Conservation (phyloP, 2,888 invertebrate species). For the Lutraria lutraria region DNA sequence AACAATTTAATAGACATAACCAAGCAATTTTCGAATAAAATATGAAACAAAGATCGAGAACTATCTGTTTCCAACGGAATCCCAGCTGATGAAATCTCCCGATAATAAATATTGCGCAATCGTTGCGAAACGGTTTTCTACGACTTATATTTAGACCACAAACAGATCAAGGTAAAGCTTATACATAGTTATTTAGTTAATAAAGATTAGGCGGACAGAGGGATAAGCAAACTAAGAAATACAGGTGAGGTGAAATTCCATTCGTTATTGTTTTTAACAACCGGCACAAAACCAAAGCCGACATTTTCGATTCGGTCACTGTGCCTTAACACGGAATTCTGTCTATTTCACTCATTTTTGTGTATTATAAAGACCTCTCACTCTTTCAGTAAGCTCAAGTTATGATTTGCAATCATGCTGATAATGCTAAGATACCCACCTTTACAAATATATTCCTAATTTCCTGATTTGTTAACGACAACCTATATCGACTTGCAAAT, state of each 20-base stretch:
- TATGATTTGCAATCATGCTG: conserved; percentile 7
- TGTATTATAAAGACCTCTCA: not conserved
- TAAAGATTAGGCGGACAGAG: not conserved
- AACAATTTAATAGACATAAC: not conserved
- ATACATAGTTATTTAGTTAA: not conserved
- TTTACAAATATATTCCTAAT: conserved; percentile 17
- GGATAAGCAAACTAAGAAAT: not conserved
- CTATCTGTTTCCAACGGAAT: not conserved
- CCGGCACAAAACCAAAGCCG: conserved; percentile 24
- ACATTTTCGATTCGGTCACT: conserved; percentile 10
- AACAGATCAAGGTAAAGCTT: not conserved
- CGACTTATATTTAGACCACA: not conserved
- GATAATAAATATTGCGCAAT: conserved; percentile 40
- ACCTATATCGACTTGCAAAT: conserved; percentile 21
- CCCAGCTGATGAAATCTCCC: conserved; percentile 18
- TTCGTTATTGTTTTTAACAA: conserved; percentile 13
- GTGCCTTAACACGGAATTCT: not conserved
- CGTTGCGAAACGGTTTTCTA: conserved; percentile 26
- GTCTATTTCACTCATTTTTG: not conserved
- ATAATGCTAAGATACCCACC: conserved; percentile 12
- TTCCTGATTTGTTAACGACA: conserved; percentile 21
- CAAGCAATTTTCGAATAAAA: not conserved
- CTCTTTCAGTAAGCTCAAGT: too few species aligned
- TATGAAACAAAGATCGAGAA: not conserved
- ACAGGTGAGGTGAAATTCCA: not conserved